Conservation (phyloP, 2,888 invertebrate species). For the Gari tellinella region DNA sequence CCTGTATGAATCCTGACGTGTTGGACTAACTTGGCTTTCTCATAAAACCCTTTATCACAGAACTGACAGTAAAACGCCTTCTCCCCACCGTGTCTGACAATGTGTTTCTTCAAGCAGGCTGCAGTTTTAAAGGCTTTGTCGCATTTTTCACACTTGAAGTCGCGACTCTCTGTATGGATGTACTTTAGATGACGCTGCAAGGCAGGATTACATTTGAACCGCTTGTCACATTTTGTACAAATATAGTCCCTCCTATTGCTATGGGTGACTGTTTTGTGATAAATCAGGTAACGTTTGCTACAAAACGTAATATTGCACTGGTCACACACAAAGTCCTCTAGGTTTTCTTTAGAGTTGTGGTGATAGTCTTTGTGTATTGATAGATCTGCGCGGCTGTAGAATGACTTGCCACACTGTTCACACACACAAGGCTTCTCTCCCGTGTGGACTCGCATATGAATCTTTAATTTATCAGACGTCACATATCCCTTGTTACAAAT, state of each 20-base stretch:
- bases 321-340: constrained; percentile 29
- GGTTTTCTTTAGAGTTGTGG: constrained; percentile 18
- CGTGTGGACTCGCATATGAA: constrained; percentile 43
- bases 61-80: constrained; percentile 29
- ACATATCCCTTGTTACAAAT: constrained; percentile 47
- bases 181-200: constrained; percentile 38
- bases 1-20: constrained; percentile 45
- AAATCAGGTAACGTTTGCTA: constrained; percentile 38
- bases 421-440: constrained; percentile 50
- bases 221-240: constrained; percentile 37
- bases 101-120: constrained; percentile 38
- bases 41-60: constrained; percentile 47
- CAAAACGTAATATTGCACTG: constrained; percentile 42
- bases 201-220: constrained; percentile 36
- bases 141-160: constrained; percentile 33
- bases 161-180: constrained; percentile 34
- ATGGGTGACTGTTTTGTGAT: constrained; percentile 49
- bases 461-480: constrained; percentile 47
- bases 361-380: constrained; percentile 43
- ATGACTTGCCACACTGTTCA: constrained; percentile 45
- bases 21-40: constrained; percentile 40
- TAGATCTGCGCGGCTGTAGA: constrained; percentile 36
- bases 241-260: constrained; percentile 32
- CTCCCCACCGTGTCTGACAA: constrained; percentile 28
- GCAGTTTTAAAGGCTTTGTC: constrained; percentile 43